Conservation (phyloP, 2,888 invertebrate species). For the Sarcophaga carnaria region DNA sequence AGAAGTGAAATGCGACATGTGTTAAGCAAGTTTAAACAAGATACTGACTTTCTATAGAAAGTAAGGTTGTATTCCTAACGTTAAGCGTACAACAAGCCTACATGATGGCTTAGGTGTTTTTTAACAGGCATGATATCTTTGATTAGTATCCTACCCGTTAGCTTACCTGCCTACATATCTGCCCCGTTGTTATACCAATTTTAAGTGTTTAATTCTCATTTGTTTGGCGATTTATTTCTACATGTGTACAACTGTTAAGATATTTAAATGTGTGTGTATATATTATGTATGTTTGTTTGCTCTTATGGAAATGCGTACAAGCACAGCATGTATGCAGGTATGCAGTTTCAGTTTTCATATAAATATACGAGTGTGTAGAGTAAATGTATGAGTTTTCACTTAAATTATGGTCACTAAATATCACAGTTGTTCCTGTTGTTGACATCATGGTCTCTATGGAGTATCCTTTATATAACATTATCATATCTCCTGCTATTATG, state of each 20-base stretch:
- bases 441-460: constrained; percentile 61
- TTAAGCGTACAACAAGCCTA: too few species aligned
- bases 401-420: constrained; percentile 68
- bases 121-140: accelerated
- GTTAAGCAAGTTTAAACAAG: too few species aligned
- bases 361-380: background rate
- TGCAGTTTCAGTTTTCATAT: background rate
- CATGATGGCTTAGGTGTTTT: too few species aligned
- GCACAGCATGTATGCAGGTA: background rate
- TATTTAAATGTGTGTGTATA: background rate
- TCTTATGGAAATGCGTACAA: background rate
- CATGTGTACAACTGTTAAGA: too few species aligned
- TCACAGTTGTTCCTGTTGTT: constrained; percentile 66
- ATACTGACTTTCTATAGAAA: too few species aligned
- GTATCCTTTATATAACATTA: constrained; percentile 56
- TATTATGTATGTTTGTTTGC: background rate
- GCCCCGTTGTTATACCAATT: background rate
- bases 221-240: background rate
- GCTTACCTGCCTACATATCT: too few species aligned
- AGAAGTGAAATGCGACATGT: too few species aligned
- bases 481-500: constrained; percentile 48
- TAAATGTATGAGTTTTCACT: constrained; percentile 57
- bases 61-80: too few species aligned
- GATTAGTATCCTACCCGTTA: too few species aligned
- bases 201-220: background rate